phyloP scores from a whole-genome alignment of 1,140 invertebrate species.

The Drosophila athabasca region DNA sequence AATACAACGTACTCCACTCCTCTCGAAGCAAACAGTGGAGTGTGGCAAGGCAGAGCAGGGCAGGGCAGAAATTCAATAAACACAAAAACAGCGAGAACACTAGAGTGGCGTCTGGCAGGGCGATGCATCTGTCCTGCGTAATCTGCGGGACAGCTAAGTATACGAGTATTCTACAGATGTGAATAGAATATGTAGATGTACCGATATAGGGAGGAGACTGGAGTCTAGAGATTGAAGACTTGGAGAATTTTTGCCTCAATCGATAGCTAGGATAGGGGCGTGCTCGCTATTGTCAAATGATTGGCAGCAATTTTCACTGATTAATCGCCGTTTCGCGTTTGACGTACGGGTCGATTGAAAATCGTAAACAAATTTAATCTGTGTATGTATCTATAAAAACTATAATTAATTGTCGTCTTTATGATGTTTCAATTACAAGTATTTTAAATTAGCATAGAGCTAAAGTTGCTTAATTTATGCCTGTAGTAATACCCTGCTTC shows the following conservation, averaged over 20 bases:
- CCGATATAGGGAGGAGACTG: no score
- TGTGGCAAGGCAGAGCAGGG: no score
- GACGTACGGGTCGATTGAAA: background rate
- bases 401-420: slow-evolving; percentile 49
- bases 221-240: no score
- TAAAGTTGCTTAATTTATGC: slow-evolving; percentile 41
- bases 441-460: slow-evolving; percentile 43
- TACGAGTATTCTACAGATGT: no score
- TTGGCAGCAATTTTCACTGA: slow-evolving; percentile 54
- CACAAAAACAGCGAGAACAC: slow-evolving; percentile 16
- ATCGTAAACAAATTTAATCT: slow-evolving; percentile 54
- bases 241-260: no score
- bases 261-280: slow-evolving; percentile 17
- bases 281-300: slow-evolving; percentile 49
- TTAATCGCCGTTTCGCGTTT: slow-evolving; percentile 52
- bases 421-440: slow-evolving; percentile 56
- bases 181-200: background rate
- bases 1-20: background rate
- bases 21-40: background rate
- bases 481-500: slow-evolving; percentile 8
- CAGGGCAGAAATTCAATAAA: slow-evolving; percentile 40
- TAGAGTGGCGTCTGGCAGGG: slow-evolving; percentile 7
- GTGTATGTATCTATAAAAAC: slow-evolving; percentile 8
- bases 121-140: background rate
- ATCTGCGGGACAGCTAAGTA: no score